phyloP scores from a whole-genome alignment of 2,797 vertebrate genomes.

The Podargus strigoides region DNA sequence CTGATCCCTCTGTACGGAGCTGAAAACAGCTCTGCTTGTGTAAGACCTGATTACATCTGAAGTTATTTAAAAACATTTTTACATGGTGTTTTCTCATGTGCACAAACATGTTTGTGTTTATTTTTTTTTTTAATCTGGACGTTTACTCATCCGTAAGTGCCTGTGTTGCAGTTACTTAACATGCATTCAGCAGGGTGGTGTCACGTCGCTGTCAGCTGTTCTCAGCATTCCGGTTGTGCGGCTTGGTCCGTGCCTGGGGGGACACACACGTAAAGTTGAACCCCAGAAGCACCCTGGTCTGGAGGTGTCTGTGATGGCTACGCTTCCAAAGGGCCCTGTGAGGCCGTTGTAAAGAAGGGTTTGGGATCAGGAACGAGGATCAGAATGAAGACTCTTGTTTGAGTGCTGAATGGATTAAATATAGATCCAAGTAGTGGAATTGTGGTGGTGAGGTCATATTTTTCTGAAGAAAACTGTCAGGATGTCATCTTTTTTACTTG shows the following conservation, averaged over 20 bases:
- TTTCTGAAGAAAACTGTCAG: background rate
- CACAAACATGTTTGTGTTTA: background rate
- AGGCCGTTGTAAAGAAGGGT: background rate
- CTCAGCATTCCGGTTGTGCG: background rate
- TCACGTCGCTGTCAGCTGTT: background rate
- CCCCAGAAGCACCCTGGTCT: background rate
- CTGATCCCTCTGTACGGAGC: background rate
- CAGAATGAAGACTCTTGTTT: background rate
- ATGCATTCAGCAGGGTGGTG: background rate
- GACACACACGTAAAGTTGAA: background rate
- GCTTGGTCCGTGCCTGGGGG: rapidly evolving
- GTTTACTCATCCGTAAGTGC: background rate
- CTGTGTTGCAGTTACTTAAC: background rate
- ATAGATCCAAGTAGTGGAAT: background rate
- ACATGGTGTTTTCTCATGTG: background rate
- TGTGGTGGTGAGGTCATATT: constrained; percentile 24
- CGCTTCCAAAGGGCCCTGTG: rapidly evolving
- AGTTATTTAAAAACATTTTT: background rate
- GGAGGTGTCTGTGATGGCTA: rapidly evolving
- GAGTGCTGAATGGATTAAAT: background rate
- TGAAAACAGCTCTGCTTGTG: background rate
- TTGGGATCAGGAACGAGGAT: background rate
- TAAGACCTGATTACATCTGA: background rate
- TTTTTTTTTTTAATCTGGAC: background rate
- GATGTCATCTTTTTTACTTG: constrained; percentile 6